These are phyloP conservation scores for Enteromius trimaculatus DNA, from an alignment of 2,797 vertebrate genomes.

Conservation along the genomic window DNA sequence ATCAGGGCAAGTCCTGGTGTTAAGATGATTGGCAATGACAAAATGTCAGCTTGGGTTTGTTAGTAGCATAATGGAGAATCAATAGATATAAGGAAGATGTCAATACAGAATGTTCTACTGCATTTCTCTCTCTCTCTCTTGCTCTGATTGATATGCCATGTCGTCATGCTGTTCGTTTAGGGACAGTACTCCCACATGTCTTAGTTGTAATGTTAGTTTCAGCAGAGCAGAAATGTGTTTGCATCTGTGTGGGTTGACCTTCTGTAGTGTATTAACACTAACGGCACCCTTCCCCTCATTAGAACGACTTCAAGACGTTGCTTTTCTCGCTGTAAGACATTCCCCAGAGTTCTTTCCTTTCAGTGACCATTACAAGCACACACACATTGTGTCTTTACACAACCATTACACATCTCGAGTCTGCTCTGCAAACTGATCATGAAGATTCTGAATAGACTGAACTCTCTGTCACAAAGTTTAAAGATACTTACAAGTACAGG, in stretches of 20 bases:
- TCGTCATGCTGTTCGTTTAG: conserved; percentile 27
- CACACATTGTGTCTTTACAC: neutral
- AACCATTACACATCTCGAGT: neutral
- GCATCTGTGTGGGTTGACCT: conserved; percentile 45
- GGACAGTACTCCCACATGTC: conserved; percentile 32
- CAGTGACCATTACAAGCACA: conserved; percentile 12
- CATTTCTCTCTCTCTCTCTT: conserved; percentile 64
- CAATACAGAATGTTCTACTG: conserved; percentile 84
- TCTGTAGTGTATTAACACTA: conserved; percentile 38
- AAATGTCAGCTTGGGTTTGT: conserved; percentile 87
- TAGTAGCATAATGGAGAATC: conserved; percentile 85
- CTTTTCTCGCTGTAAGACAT: conserved; percentile 41
- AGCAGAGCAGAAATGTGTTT: conserved; percentile 29
- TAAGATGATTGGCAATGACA: conserved; percentile 86
- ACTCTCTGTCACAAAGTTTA: neutral
- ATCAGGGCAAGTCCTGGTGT: conserved; percentile 66
- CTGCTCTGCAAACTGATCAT: neutral
- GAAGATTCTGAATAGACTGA: neutral
- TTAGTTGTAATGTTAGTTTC: conserved; percentile 23
- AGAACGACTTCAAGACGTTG: conserved; percentile 13
- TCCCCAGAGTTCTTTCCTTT: conserved; percentile 26
- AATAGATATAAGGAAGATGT: conserved; percentile 84
- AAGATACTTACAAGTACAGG: neutral
- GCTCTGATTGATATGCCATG: conserved; percentile 41
- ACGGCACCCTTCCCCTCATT: conserved; percentile 35